phyloP scores from a whole-genome alignment of 2,888 invertebrate genomes.

The Lepidochitona cinerea region DNA sequence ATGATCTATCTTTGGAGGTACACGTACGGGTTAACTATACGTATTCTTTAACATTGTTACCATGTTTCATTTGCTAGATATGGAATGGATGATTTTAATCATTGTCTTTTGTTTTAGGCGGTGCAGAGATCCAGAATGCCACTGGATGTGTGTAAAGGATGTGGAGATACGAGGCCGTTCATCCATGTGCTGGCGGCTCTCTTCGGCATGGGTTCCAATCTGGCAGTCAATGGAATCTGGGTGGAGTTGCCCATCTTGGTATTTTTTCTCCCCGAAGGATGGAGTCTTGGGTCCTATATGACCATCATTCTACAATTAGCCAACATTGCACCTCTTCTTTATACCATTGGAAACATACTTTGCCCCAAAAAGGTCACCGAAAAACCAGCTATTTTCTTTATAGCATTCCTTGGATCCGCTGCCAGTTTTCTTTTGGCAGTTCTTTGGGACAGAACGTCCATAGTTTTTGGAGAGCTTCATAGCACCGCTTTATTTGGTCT shows the following conservation, averaged over 20 bases:
- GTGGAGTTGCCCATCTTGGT: slow-evolving; percentile 91
- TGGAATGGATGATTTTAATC: too few species aligned
- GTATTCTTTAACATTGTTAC: too few species aligned
- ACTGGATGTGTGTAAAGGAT: background rate
- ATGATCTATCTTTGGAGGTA: too few species aligned
- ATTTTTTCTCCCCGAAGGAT: slow-evolving; percentile 85
- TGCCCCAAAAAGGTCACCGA: slow-evolving; percentile 47
- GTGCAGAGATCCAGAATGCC: background rate
- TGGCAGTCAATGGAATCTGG: slow-evolving; percentile 89
- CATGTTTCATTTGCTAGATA: too few species aligned
- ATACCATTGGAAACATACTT: slow-evolving; percentile 58
- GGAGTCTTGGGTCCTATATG: slow-evolving; percentile 88
- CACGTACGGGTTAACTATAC: too few species aligned
- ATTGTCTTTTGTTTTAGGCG: background rate
- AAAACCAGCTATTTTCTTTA: slow-evolving; percentile 67
- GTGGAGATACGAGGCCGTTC: slow-evolving; percentile 17
- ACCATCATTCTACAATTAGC: slow-evolving; percentile 85
- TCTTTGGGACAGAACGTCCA: slow-evolving; percentile 74
- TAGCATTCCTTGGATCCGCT: slow-evolving; percentile 68
- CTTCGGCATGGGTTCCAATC: slow-evolving; percentile 83
- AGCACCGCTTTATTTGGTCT: slow-evolving; percentile 75
- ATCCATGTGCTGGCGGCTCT: slow-evolving; percentile 76
- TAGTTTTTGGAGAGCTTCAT: slow-evolving; percentile 66
- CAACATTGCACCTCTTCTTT: slow-evolving; percentile 83
- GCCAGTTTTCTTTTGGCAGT: slow-evolving; percentile 69